Evolutionary conservation across 2,888 invertebrate genomes (phyloP), one percentile per base, ranked within the genome.

Genomic region (Nomada lathburiana): DNA sequence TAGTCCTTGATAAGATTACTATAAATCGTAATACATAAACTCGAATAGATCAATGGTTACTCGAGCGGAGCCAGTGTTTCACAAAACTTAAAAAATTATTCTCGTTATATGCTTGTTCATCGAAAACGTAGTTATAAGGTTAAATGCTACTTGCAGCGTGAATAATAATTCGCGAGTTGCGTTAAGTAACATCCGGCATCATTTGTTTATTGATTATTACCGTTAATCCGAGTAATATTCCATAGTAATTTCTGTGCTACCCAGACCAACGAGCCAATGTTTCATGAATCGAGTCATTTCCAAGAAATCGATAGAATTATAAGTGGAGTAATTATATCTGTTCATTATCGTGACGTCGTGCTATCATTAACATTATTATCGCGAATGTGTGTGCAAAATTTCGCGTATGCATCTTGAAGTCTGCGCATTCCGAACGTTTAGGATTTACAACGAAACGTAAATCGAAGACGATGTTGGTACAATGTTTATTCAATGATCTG

Each of bases 331-430:
- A 42, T 36, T 71, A 36, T 36, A 18, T 42, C 36, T 52, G 1
- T 50, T 23, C n/a, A 42, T 29, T 67, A 50, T 59, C 36, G 7
- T 23, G 11, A 18, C 18, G 16, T 13, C 5, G 55, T 44, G 42
- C 68, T 50, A 42, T 44, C n/a, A 64, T 71, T 64, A n/a, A 5
- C 29, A 26, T 16, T 64, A 57, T 59, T 59, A 52, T 50, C 59
- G 11, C 3, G 2, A 18, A 52, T 20, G 13, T n/a, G 26, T 59
- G 47, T 64, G 4, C 47, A 11, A 18, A 44, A 59, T 47, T 57
- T 59, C 26, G n/a, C 69, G 11, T 59, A 59, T 9, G 42, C 5
- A 7, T 36, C 7, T 29, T 10, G 16, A 70, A 20, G 26, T 50
- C 42, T 23, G 13, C n/a, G 20, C 13, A 20, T 26, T 9, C 5